Percentiles rank a stretch among this genome's conserved stretches.
phyloP scores from a whole-genome alignment of 1,140 invertebrate species.

The Zaprionus gabonicus region DNA sequence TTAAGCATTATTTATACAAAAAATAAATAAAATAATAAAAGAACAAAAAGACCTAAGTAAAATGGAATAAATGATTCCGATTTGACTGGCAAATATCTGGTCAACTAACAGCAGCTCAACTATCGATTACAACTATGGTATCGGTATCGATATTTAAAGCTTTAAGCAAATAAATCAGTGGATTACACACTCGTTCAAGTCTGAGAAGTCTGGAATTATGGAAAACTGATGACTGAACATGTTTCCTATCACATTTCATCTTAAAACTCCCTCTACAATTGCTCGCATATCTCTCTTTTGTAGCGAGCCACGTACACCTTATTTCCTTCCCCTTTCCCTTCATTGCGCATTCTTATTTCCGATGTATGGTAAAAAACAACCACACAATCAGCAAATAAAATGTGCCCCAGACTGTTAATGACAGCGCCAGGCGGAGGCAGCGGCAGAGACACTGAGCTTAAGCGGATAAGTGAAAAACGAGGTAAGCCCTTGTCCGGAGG shows the following conservation, averaged over 20 bases:
- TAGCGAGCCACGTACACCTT: not conserved
- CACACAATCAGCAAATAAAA: conserved; percentile 28
- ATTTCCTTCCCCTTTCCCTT: not conserved
- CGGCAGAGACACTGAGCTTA: conserved; percentile 23
- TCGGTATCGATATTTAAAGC: too few species aligned
- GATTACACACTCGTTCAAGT: not conserved
- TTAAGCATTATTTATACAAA: not conserved
- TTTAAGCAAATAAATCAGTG: not conserved
- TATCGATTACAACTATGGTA: too few species aligned
- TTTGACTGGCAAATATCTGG: too few species aligned
- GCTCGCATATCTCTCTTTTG: not conserved
- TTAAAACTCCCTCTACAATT: not conserved
- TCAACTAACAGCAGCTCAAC: too few species aligned
- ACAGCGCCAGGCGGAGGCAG: conserved; percentile 16
- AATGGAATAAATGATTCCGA: not conserved
- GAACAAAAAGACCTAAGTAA: not conserved
- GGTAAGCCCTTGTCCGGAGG: conserved; percentile 24
- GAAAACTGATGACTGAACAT: not conserved
- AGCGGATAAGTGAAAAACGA: conserved; percentile 58
- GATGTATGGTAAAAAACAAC: conserved; percentile 40
- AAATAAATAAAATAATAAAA: too few species aligned
- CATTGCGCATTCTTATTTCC: conserved; percentile 34
- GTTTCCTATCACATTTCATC: not conserved
- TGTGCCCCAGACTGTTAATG: conserved; percentile 54
- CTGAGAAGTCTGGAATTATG: not conserved